Evolutionary conservation across 2,888 invertebrate species (phyloP).

Genomic region (Rhingia rostrata): DNA sequence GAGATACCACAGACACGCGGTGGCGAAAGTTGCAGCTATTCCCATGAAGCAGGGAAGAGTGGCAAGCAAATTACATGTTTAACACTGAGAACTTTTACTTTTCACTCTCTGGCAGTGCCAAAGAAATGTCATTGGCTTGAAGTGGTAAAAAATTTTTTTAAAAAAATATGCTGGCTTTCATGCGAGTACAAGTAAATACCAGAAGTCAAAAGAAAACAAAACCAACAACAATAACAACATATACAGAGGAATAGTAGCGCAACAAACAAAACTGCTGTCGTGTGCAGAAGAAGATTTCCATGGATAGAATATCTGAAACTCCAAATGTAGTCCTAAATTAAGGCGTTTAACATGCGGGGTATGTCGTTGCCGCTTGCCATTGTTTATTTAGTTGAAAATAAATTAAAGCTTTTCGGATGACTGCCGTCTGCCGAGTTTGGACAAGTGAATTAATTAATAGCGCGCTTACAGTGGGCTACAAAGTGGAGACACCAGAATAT

Average conservation of each 20-base stretch:
- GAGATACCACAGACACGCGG: conserved; percentile 1
- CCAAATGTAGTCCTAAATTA: conserved; percentile 58
- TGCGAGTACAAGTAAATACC: conserved; percentile 21
- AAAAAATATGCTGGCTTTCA: conserved; percentile 17
- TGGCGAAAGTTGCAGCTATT: conserved; percentile 59
- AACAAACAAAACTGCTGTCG: conserved; percentile 40
- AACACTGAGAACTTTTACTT: conserved; percentile 67
- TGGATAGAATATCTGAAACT: conserved; percentile 54
- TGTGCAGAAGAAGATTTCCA: conserved; percentile 52
- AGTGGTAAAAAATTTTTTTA: conserved; percentile 23
- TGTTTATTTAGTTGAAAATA: conserved; percentile 53
- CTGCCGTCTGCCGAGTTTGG: conserved; percentile 18
- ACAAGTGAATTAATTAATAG: conserved; percentile 34
- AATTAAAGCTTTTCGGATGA: conserved; percentile 33
- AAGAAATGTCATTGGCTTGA: conserved; percentile 26
- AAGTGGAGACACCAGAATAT: conserved; percentile 6
- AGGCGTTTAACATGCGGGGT: conserved; percentile 48
- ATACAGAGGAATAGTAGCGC: conserved; percentile 11
- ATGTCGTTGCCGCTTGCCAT: conserved; percentile 46
- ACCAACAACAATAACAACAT: too few species aligned
- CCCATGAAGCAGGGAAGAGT: conserved; percentile 3
- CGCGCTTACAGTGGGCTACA: conserved; percentile 42
- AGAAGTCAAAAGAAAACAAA: conserved; percentile 6
- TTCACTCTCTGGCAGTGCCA: conserved; percentile 34
- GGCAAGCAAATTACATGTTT: conserved; percentile 43